Percentiles rank a stretch among this genome's conserved stretches.
Evolutionary conservation across 2,888 invertebrate genomes (phyloP).

Genomic region (Ferrisia virgata): DNA sequence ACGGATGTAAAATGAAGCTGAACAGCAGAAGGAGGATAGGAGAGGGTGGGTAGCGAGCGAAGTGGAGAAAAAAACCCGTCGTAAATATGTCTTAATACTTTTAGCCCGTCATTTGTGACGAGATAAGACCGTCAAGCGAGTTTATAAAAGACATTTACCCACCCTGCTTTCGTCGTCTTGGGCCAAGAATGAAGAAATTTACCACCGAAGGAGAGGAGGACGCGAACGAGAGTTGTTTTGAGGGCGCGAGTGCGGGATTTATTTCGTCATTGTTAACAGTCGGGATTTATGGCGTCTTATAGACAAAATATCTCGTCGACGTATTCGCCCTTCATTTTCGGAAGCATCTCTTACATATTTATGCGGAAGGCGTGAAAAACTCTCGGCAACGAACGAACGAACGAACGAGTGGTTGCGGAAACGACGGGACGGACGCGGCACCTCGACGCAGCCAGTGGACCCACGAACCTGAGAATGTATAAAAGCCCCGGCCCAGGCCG

Average conservation of each 20-base stretch:
- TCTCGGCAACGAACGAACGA: conserved; percentile 16
- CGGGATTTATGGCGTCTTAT: conserved; percentile 41
- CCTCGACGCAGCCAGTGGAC: not conserved
- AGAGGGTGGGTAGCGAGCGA: not conserved
- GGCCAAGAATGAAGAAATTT: conserved; percentile 26
- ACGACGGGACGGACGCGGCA: not conserved
- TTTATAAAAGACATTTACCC: conserved; percentile 29
- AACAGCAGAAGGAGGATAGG: no score
- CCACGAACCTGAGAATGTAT: conserved; percentile 5
- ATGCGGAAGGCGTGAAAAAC: conserved; percentile 36
- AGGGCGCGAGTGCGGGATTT: conserved; percentile 33
- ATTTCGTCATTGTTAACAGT: conserved; percentile 41
- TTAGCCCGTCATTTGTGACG: conserved; percentile 39
- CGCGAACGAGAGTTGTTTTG: not conserved
- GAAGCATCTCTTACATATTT: conserved; percentile 41
- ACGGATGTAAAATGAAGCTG: no score
- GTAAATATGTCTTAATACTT: conserved; percentile 39
- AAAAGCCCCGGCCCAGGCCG: not conserved
- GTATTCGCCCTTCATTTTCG: conserved; percentile 35
- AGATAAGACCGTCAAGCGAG: conserved; percentile 33
- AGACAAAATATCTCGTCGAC: conserved; percentile 38
- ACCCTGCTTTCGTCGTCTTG: not conserved
- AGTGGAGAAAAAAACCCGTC: not conserved
- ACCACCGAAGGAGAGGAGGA: not conserved
- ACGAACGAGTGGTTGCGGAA: no score